A percentile compares a stretch with the other conserved stretches of the same genome.
These are phyloP conservation scores for Chaetodon trifascialis DNA, from an alignment of 2,113 vertebrate genomes.

Conservation along the genomic window DNA sequence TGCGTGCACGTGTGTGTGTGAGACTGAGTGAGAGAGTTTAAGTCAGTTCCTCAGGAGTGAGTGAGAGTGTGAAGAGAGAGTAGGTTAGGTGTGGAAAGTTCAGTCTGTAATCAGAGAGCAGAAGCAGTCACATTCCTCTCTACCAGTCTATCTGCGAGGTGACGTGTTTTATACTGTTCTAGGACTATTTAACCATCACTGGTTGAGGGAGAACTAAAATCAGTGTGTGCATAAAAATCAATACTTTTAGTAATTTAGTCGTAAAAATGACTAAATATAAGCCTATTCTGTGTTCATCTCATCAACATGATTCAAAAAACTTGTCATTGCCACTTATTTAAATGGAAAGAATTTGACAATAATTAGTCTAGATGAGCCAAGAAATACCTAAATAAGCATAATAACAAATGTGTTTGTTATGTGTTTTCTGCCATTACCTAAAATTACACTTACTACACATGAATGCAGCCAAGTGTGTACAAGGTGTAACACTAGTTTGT, in stretches of 20 bases:
- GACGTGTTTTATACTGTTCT: neutral
- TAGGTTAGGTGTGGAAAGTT: neutral
- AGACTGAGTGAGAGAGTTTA: neutral
- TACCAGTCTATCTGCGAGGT: neutral
- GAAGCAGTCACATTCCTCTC: conserved; percentile 4
- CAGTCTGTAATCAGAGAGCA: conserved; percentile 22
- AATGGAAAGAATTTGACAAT: too few species aligned
- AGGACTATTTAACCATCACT: neutral
- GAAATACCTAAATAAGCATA: too few species aligned
- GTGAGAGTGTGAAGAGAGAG: neutral
- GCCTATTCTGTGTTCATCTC: too few species aligned
- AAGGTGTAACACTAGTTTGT: neutral
- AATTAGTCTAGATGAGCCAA: too few species aligned
- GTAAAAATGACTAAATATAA: too few species aligned
- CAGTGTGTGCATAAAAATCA: neutral
- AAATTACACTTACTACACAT: too few species aligned
- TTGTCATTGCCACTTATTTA: too few species aligned
- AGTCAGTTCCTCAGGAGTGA: too few species aligned
- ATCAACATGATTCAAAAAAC: too few species aligned
- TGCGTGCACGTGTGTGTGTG: neutral
- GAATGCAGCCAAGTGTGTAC: neutral
- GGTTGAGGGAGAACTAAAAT: neutral
- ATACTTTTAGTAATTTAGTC: neutral
- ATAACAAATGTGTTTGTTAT: too few species aligned
- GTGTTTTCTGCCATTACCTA: too few species aligned